Evolutionary conservation across 2,113 vertebrate species (phyloP), one percentile per base, ranked within the genome.

Genomic region (Echinops telfairi): DNA sequence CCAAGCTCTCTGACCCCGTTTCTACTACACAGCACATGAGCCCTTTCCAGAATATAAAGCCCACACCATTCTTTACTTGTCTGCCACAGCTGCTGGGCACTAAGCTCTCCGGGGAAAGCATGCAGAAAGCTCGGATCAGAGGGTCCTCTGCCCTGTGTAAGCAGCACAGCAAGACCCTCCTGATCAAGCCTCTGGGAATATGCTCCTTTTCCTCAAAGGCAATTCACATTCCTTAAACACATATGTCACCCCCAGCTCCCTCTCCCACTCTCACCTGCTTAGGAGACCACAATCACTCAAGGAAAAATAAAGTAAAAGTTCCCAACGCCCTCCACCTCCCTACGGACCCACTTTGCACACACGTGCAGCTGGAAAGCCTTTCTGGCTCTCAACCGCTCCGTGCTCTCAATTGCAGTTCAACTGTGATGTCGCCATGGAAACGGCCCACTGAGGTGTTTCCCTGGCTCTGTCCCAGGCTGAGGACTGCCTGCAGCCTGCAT

Each of bases 271-370:
- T 97, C 95, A 97, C 96, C 96, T 97, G 97, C 94, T 91, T 88
- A 68, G 0, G 95, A 96, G 83, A 89, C 92, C 83, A 81, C 78
- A 97, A 97, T 92, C 76, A 87, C 82, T 95, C 88, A 96, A 97
- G 94, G 95, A 95, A 97, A 95, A 96, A 93, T 91, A 89, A 97
- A 96, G 95, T 96, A 91, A 95, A 95, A 91, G 77, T 95, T 97
- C 95, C 91, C 89, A 96, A 93, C 27, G 23, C 90, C 76, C 81
- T 62, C 68, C 60, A 58, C 88, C 71, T 93, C 93, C 93, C 92
- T 23, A 73, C 0, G 64, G 97, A 47, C 93, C 89, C 1, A 10
- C 70, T 53, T 53, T 4, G 22, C 78, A 68, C 7, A 29, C 94
- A 70, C 22, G 85, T 80, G 77, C 33, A 91, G 57, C 31, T 89